Conservation (phyloP, 2,797 vertebrate genomes). For the Capromys pilorides region DNA sequence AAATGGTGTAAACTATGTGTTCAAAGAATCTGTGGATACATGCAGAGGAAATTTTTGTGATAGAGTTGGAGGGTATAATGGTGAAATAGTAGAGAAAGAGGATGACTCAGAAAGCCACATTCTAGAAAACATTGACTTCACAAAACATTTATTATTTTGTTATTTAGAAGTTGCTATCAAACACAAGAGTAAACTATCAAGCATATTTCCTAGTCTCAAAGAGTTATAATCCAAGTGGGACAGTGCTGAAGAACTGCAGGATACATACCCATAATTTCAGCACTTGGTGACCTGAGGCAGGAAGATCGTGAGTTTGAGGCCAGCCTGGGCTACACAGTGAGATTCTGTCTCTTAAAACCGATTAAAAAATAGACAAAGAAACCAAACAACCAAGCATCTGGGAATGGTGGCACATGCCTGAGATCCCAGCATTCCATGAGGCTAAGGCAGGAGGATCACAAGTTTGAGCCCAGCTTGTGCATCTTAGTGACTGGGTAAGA, state of each 20-base stretch:
- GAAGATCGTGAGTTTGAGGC: not conserved
- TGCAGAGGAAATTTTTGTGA: not conserved
- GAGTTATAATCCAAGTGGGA: not conserved
- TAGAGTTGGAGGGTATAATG: not conserved
- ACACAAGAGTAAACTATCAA: not conserved
- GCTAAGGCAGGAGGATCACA: not conserved
- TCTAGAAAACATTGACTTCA: conserved; percentile 43
- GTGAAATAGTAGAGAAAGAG: conserved; percentile 41
- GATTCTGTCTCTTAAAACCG: not conserved
- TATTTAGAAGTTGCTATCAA: not conserved
- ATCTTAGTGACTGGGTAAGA: not conserved
- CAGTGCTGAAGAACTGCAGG: not conserved
- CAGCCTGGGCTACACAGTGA: not conserved
- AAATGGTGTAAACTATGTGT: not conserved
- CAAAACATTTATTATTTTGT: conserved; percentile 17
- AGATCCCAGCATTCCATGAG: not conserved
- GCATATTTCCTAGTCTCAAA: not conserved
- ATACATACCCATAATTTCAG: not conserved
- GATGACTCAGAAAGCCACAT: conserved; percentile 38
- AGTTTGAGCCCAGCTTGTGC: not conserved
- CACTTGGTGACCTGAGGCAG: not conserved
- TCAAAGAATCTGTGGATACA: not conserved
- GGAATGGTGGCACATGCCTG: not conserved
- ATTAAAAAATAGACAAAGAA: not conserved
- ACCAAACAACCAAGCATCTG: not conserved